Percentiles rank a stretch among this genome's conserved stretches.
Conservation (phyloP, 2,797 vertebrate genomes). For the Buphagus erythrorhynchus region DNA sequence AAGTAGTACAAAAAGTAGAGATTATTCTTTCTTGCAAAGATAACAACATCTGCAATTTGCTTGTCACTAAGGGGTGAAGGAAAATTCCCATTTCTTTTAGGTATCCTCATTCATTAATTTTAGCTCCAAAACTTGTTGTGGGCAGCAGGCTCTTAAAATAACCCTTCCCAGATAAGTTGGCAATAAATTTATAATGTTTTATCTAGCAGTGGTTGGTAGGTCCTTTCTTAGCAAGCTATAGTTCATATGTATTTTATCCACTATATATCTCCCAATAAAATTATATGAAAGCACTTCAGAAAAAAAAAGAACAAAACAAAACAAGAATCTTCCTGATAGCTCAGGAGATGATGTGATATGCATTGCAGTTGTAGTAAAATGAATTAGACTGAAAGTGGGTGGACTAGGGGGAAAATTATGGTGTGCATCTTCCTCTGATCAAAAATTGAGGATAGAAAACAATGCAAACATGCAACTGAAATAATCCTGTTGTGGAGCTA, state of each 20-base stretch:
- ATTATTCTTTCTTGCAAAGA: slow-evolving; percentile 74
- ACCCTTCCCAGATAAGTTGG: slow-evolving; percentile 66
- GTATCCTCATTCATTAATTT: slow-evolving; percentile 70
- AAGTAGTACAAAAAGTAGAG: slow-evolving; percentile 67
- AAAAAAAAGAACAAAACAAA: background rate
- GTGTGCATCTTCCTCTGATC: background rate
- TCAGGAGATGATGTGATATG: background rate
- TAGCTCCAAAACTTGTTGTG: slow-evolving; percentile 48
- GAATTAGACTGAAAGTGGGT: background rate
- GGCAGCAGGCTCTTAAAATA: slow-evolving; percentile 67
- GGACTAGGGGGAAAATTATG: background rate
- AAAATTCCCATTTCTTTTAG: slow-evolving; percentile 63
- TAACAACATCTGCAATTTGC: slow-evolving; percentile 71
- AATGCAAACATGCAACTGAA: background rate
- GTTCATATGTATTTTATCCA: slow-evolving; percentile 47
- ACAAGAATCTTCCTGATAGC: background rate
- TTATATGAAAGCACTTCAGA: background rate
- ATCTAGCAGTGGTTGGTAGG: slow-evolving; percentile 43
- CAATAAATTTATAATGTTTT: slow-evolving; percentile 71
- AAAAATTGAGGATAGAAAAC: background rate
- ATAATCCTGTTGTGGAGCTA: background rate
- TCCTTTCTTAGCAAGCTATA: slow-evolving; percentile 45
- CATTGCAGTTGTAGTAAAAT: background rate
- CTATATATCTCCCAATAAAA: slow-evolving; percentile 44
- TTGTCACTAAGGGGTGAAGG: slow-evolving; percentile 58